Evolutionary conservation across 2,888 invertebrate species (phyloP), one percentile per base, ranked within the genome.

Genomic region (Polyommatus iphigenia): DNA sequence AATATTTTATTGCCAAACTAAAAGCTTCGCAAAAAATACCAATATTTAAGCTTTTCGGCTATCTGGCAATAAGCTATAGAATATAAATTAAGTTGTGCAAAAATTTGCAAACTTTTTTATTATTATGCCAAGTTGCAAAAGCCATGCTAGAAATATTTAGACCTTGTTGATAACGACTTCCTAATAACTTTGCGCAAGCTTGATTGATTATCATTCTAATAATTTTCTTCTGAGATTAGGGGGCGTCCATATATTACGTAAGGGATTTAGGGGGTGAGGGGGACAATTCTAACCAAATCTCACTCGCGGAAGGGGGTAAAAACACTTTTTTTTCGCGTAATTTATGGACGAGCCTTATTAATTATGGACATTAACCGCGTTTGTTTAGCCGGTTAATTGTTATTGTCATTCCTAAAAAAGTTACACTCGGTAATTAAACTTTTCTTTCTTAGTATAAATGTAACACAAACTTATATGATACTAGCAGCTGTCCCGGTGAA

Each of bases 161-260:
- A 18, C 73, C 46, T 73, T 46, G 73, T 46, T 73, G n/a, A 20
- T 73, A 46, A 73, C 24, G 46, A 46, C 73, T 46, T 73, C 73
- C 46, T 73, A 73, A 72, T 24, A 20, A 2, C 20, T 72, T 50
- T 73, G 24, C 73, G 73, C 20, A 73, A 73, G 67, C 29, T n/a
- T 73, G 41, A 73, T 73, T 46, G 20, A 73, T 41, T 73, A 73
- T 41, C 20, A 46, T 41, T 20, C 59, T 62, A 62, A 62, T 62
- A 62, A 24, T 62, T 4, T 62, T 62, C 24, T 62, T 24, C 4
- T 24, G 13, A 24, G 24, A 62, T 24, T 24, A 62, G 3, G 50
- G 50, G 18, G 15, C 54, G 54, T 54, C 18, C 54, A 54, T 3
- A 54, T 18, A 54, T 18, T 54, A 50, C 50, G 50, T 15, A 3